phyloP scores from a whole-genome alignment of 2,797 vertebrate species.

The Lagothrix lagotricha region DNA sequence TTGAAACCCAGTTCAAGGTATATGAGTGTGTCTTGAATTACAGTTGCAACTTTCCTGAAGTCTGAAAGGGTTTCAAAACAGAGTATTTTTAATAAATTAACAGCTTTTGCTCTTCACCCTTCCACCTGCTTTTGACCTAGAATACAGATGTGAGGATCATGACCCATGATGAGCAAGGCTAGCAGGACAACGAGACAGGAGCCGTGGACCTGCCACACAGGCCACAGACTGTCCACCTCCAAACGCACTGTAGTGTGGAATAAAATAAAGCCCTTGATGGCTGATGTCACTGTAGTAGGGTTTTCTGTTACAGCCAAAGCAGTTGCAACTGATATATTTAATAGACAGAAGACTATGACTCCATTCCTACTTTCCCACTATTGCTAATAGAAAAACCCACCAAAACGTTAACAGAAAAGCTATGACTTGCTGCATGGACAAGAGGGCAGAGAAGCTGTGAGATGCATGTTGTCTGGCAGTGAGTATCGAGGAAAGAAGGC shows the following conservation, averaged over 20 bases:
- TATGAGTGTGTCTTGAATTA: background rate
- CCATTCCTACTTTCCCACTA: background rate
- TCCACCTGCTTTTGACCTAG: background rate
- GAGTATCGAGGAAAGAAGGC: rapidly evolving
- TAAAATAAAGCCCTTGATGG: background rate
- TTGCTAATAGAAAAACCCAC: background rate
- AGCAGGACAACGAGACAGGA: too few species aligned
- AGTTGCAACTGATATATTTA: background rate
- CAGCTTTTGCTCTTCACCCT: background rate
- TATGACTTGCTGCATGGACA: background rate
- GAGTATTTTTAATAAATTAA: background rate
- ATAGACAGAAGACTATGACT: background rate
- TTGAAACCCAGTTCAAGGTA: background rate
- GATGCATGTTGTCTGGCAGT: background rate
- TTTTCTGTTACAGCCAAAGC: background rate
- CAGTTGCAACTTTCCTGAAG: background rate
- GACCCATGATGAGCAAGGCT: background rate
- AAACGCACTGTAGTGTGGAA: background rate
- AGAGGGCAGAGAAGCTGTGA: background rate
- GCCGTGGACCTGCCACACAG: rapidly evolving
- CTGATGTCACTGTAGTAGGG: background rate
- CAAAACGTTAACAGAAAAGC: background rate
- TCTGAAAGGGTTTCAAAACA: background rate
- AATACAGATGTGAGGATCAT: background rate
- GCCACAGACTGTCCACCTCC: background rate